Evolutionary conservation across 2,888 invertebrate genomes (phyloP).

Genomic region (Athalia cordata): DNA sequence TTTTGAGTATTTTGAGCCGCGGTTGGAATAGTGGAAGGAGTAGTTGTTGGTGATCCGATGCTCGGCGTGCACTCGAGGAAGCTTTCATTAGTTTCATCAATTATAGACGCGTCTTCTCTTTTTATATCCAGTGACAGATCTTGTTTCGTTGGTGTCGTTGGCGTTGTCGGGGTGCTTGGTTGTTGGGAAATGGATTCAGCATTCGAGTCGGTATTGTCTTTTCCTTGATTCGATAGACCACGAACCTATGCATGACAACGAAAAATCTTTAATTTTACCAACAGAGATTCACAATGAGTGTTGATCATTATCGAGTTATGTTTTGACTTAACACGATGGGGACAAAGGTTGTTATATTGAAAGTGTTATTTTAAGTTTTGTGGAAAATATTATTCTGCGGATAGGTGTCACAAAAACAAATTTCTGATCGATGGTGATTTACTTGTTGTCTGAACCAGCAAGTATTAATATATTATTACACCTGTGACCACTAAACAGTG

Average conservation of each 20-base stretch:
- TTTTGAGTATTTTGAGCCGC: slow-evolving; percentile 60
- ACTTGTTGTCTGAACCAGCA: neutral
- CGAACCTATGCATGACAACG: slow-evolving; percentile 61
- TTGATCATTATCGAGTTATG: slow-evolving; percentile 7
- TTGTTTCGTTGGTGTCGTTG: slow-evolving; percentile 60
- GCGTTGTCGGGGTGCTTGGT: slow-evolving; percentile 51
- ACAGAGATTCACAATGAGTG: neutral
- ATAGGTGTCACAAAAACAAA: slow-evolving; percentile 14
- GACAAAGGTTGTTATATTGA: neutral
- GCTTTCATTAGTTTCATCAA: slow-evolving; percentile 56
- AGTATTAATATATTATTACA: neutral
- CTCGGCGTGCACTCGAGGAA: slow-evolving; percentile 50
- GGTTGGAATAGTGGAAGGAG: slow-evolving; percentile 53
- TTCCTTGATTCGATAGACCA: slow-evolving; percentile 69
- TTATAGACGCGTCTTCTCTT: slow-evolving; percentile 57
- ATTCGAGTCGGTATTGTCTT: slow-evolving; percentile 54
- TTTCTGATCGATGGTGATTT: neutral
- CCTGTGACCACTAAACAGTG: neutral
- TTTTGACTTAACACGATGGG: neutral
- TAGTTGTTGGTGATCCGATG: slow-evolving; percentile 18
- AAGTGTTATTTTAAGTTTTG: neutral
- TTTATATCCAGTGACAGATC: slow-evolving; percentile 56
- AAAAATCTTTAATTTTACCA: neutral
- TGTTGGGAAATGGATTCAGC: slow-evolving; percentile 53
- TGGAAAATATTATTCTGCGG: neutral